Evolutionary conservation across 1,140 invertebrate genomes (phyloP).

Genomic region (Musca domestica): DNA sequence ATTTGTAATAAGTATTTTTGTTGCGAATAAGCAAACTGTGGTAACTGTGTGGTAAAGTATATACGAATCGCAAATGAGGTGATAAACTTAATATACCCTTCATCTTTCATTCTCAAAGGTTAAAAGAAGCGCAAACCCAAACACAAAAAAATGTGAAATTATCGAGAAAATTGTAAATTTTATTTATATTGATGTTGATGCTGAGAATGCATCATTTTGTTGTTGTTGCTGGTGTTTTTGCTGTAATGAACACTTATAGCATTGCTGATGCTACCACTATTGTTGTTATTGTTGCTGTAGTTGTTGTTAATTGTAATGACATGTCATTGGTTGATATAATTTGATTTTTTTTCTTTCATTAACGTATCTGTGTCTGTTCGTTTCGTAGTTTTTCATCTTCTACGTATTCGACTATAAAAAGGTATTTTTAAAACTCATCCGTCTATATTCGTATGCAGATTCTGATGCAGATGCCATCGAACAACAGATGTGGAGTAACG

Average conservation of each 20-base stretch:
- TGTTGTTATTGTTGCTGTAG: conserved; percentile 8
- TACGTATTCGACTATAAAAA: conserved; percentile 10
- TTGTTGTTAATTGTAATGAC: conserved; percentile 51
- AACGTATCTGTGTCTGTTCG: background rate
- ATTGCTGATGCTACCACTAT: background rate
- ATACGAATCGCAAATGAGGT: too few species aligned
- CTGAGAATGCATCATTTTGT: conserved; percentile 2
- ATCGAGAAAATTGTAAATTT: conserved; percentile 19
- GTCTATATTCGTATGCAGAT: too few species aligned
- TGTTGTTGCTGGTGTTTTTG: background rate
- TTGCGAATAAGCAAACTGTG: too few species aligned
- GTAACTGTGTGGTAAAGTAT: too few species aligned
- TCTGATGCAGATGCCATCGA: too few species aligned
- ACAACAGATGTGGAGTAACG: too few species aligned
- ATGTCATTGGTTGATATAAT: conserved; percentile 50
- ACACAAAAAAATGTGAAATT: background rate
- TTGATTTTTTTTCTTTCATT: background rate
- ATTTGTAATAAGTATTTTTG: too few species aligned
- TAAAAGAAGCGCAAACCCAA: background rate
- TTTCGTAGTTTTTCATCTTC: background rate
- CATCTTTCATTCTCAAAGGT: too few species aligned
- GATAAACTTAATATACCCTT: too few species aligned
- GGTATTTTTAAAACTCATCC: background rate
- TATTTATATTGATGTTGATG: conserved; percentile 14
- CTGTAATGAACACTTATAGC: background rate